Evolutionary conservation across 2,797 vertebrate genomes (phyloP), one percentile per base, ranked within the genome.

Genomic region (Syndactyla subalaris): DNA sequence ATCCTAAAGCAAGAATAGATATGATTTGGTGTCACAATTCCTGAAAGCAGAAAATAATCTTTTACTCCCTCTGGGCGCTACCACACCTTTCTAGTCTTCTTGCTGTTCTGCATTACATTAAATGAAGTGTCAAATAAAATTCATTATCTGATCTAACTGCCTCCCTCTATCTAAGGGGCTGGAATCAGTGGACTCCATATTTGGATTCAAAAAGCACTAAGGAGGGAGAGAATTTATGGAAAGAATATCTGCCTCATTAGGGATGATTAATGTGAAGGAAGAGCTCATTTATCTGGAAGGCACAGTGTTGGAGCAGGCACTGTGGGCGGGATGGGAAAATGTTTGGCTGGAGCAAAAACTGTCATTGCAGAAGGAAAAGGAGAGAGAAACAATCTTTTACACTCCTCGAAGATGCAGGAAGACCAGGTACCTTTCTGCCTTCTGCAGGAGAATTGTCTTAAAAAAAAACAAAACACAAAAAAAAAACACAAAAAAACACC

Each of bases 251-350:
- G 59, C 26, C 71, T 93, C 81, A 79, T 92, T 93, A 82, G 23
- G 32, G 32, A 63, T 92, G 74, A 92, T 87, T 73, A 79, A 94
- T 62, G 43, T 79, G 63, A 92, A 87, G 51, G 45, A 93, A 85
- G 29, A 92, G 29, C 21, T 85, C 78, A 67, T 85, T 85, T 85
- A 38, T 91, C 48, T 88, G 34, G 21, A 90, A 92, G 36, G 41
- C 36, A 80, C 11, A 36, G 12, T 73, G n/a, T 29, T 78, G 59
- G 32, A 93, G 43, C 22, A 65, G 41, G 54, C 1, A 6, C 24
- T 61, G 6, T 39, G 32, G 17, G 8, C 14, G 81, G 12, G 27
- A 86, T 36, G 5, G 21, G 45, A 45, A 81, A 90, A 78, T 21
- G 12, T 55, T 79, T 55, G 12, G 9, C 32, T 88, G 58, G 30